These are phyloP conservation scores for Melanotus villosus DNA, from an alignment of 2,888 invertebrate species.

Conservation along the genomic window DNA sequence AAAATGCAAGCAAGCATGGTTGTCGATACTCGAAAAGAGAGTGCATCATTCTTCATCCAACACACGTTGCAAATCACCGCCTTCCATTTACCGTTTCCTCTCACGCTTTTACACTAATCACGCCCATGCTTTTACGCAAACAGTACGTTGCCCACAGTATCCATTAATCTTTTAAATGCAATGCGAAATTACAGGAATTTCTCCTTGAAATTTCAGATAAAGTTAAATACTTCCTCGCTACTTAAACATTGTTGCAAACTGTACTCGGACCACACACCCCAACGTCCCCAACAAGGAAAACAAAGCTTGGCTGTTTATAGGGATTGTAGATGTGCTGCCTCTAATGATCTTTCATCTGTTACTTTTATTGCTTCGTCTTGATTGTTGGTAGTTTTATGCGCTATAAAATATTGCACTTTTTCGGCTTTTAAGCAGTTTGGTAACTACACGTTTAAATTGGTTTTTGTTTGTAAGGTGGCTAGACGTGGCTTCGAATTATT, in stretches of 20 bases:
- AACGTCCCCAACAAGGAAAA: background rate
- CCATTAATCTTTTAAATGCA: slow-evolving; percentile 40
- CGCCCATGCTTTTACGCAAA: slow-evolving; percentile 53
- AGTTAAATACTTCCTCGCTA: background rate
- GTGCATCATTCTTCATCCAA: slow-evolving; percentile 40
- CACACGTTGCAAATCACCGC: slow-evolving; percentile 51
- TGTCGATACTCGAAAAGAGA: slow-evolving; percentile 20
- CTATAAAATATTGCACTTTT: too few relatives aligned
- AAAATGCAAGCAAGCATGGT: slow-evolving; percentile 23
- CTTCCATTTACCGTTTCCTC: slow-evolving; percentile 52
- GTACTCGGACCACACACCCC: background rate
- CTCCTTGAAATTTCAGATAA: background rate
- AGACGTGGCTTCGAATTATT: too few relatives aligned
- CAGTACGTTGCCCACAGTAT: slow-evolving; percentile 37
- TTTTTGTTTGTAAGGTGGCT: too few relatives aligned
- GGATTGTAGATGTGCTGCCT: too few relatives aligned
- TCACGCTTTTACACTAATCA: slow-evolving; percentile 53
- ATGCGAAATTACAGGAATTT: slow-evolving; percentile 26
- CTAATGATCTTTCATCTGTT: background rate
- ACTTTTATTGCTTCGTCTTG: slow-evolving; percentile 4
- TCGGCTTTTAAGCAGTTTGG: too few relatives aligned
- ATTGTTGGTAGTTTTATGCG: too few relatives aligned
- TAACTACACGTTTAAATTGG: too few relatives aligned
- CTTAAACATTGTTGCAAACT: background rate
- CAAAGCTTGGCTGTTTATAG: too few relatives aligned